phyloP scores from a whole-genome alignment of 2,888 invertebrate genomes.

The Ametastegia equiseti region DNA sequence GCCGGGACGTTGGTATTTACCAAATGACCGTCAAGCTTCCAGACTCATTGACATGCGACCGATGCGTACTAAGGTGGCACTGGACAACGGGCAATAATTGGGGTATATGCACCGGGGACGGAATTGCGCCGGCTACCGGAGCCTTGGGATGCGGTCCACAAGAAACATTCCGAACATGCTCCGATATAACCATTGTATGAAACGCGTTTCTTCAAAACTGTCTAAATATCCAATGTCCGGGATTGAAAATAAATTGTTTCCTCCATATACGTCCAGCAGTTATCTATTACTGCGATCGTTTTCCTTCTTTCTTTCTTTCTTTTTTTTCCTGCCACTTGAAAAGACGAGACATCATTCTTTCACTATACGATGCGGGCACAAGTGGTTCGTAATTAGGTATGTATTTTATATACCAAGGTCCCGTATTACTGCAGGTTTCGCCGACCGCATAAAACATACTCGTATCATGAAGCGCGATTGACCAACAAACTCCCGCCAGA shows the following conservation, averaged over 20 bases:
- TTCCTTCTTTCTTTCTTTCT: too few relatives aligned
- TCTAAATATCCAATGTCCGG: too few relatives aligned
- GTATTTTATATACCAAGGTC: too few relatives aligned
- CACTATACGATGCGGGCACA: too few relatives aligned
- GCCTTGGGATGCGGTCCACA: slow-evolving; percentile 77
- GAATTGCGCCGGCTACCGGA: slow-evolving; percentile 58
- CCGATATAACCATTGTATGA: slow-evolving; percentile 74
- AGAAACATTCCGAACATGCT: slow-evolving; percentile 78
- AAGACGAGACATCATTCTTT: too few relatives aligned
- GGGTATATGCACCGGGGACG: slow-evolving; percentile 75
- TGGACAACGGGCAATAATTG: slow-evolving; percentile 78
- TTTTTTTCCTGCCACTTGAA: too few relatives aligned
- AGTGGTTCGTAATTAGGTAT: too few relatives aligned
- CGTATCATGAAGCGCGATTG: too few relatives aligned
- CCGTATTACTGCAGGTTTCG: background rate
- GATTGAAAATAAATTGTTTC: too few relatives aligned
- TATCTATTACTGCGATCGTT: too few relatives aligned
- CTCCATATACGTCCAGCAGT: too few relatives aligned
- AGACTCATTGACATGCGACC: slow-evolving; percentile 75
- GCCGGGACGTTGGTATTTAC: slow-evolving; percentile 58
- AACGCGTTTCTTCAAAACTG: background rate
- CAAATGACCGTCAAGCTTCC: slow-evolving; percentile 73
- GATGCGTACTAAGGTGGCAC: slow-evolving; percentile 79
- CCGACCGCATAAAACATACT: too few relatives aligned
- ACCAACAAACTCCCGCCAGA: background rate